Base-by-base conservation (phyloP, 37 sponge, comb jelly and placozoan genomes). In the Tethya wilhelma region DNA sequence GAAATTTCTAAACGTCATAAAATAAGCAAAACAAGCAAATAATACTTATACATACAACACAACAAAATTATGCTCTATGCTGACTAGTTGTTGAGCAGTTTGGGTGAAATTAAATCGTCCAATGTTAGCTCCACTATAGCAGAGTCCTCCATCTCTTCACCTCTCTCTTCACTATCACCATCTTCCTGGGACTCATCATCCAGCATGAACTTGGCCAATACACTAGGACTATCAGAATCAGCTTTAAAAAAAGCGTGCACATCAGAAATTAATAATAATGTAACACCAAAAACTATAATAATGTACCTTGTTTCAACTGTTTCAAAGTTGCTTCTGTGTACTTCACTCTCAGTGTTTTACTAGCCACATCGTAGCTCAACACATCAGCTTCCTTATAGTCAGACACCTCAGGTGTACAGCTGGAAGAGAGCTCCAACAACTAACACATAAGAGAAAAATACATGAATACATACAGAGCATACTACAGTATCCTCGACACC, bases 391-490 rank as follows among this genome's bases (percentile, higher is more conserved):
- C 80, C 80, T 80, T 73, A 65, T 67, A 87, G 14, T 49, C 69
- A 23, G 87, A 87, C 12, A 80, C 59, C 56, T 67, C 82, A 38
- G 87, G 87, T 55, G 87, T 80, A 36, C 46, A 87, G 40, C n/a
- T 60, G 5, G 67, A 45, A 1, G 87, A 87, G 39, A 87, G 29
- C 32, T 87, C 87, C 67, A 87, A 37, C 25, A 74, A 29, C 87
- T 87, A 49, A 22, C 56, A 38, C 19, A 46, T 14, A 70, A 23
- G 3, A 43, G 4, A n/a, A 56, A 70, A 39, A 26, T 7, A 25
- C 9, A 9, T 19, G 14, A 49, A 49, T 19, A 49, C 14, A 49
- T 19, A 19, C 9, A 14, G 14, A 49, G 53, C 14, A 14, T 9
- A 49, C 9, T 19, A 49, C 14, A 49, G 53, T 14, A 19, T 19